These are phyloP conservation scores for Micronycteris hirsuta DNA, from an alignment of 2,113 vertebrate genomes.

Conservation along the genomic window DNA sequence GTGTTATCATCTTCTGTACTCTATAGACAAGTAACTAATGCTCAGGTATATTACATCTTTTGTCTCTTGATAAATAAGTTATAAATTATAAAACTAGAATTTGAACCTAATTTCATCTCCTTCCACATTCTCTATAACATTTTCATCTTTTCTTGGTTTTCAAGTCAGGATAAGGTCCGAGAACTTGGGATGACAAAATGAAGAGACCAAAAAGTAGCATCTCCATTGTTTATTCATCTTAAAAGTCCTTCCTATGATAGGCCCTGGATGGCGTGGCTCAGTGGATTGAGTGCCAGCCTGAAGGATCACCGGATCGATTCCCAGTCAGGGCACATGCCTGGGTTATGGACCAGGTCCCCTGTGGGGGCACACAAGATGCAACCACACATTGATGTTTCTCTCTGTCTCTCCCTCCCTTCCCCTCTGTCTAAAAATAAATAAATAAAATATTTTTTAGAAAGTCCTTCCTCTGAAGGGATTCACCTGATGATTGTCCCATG, in stretches of 20 bases:
- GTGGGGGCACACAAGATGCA: too few species aligned
- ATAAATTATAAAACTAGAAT: neutral
- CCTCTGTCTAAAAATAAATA: too few species aligned
- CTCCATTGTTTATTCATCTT: neutral
- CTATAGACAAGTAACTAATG: neutral
- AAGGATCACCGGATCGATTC: too few species aligned
- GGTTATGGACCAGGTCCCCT: too few species aligned
- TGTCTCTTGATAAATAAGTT: neutral
- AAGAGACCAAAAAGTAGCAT: neutral
- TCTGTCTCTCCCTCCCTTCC: too few species aligned
- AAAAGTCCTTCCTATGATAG: neutral
- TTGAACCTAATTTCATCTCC: neutral
- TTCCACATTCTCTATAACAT: neutral
- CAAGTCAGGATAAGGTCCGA: neutral
- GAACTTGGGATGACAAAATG: neutral
- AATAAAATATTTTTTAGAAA: too few species aligned
- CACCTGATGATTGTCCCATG: neutral
- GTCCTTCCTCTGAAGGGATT: neutral
- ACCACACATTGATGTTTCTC: too few species aligned
- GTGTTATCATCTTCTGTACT: neutral
- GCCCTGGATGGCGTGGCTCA: too few species aligned
- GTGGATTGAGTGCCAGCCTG: too few species aligned
- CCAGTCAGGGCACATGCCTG: too few species aligned
- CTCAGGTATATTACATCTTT: neutral
- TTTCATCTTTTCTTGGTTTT: neutral